Evolutionary conservation across 1,140 invertebrate species (phyloP).

Genomic region (Asbolus verrucosus): DNA sequence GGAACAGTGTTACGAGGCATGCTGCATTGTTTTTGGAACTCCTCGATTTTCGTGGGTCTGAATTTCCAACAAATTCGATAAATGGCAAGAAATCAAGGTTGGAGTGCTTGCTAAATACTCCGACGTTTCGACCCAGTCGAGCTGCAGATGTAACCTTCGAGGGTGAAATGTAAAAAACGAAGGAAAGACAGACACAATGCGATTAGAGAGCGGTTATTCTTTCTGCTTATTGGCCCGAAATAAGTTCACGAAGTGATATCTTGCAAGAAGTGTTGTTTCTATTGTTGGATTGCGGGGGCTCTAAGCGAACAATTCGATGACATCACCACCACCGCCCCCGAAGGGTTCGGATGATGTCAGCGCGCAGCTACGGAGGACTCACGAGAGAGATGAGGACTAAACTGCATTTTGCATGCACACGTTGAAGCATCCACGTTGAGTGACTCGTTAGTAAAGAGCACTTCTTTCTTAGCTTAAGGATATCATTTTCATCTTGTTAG

Average conservation of each 20-base stretch:
- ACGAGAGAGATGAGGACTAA: no score
- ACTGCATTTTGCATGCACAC: no score
- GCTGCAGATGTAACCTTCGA: no score
- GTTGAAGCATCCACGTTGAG: no score
- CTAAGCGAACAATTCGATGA: conserved; percentile 3
- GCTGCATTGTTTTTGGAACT: conserved; percentile 3
- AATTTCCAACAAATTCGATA: background rate
- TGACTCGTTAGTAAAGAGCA: no score
- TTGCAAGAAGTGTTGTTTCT: conserved; percentile 9
- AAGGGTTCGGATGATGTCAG: conserved; percentile 5
- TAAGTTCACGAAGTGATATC: background rate
- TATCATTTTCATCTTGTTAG: no score
- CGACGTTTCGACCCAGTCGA: no score
- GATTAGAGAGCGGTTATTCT: no score
- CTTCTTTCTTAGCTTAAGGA: no score
- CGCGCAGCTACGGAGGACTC: background rate
- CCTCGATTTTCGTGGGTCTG: background rate
- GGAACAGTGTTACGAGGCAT: conserved; percentile 14
- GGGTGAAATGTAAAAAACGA: no score
- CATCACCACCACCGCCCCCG: background rate
- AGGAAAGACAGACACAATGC: no score
- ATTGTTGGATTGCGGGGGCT: conserved; percentile 12
- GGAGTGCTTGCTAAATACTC: background rate
- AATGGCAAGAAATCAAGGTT: conserved; percentile 11
- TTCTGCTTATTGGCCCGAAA: conserved; percentile 28